phyloP scores from a whole-genome alignment of 2,888 invertebrate genomes.

The Drosophila emarginata region DNA sequence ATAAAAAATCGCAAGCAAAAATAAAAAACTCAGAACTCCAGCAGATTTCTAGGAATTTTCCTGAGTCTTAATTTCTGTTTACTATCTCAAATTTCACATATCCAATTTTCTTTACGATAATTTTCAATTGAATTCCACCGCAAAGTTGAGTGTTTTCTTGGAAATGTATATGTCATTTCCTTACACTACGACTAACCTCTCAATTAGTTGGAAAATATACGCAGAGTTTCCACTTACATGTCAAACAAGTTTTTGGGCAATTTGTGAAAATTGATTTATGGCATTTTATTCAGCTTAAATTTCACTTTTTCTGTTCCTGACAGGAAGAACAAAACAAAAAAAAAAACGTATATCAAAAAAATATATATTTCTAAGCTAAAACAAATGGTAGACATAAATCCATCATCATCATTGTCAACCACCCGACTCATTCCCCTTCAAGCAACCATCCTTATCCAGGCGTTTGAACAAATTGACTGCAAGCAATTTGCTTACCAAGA shows the following conservation, averaged over 20 bases:
- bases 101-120: no score
- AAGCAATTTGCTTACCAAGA: slow-evolving; percentile 40
- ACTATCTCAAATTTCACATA: no score
- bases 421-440: slow-evolving; percentile 20
- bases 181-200: neutral
- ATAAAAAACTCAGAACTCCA: no score
- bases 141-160: neutral
- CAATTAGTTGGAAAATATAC: slow-evolving; percentile 31
- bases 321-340: slow-evolving; percentile 20
- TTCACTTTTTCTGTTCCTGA: slow-evolving; percentile 50
- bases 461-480: slow-evolving; percentile 57
- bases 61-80: neutral
- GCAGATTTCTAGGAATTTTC: no score
- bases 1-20: no score
- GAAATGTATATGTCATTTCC: neutral
- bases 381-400: slow-evolving; percentile 56
- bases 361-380: slow-evolving; percentile 26
- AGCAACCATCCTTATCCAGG: slow-evolving; percentile 25
- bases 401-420: slow-evolving; percentile 47
- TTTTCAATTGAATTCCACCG: neutral
- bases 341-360: neutral
- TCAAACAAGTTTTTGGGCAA: slow-evolving; percentile 35
- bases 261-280: slow-evolving; percentile 56
- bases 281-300: slow-evolving; percentile 35
- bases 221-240: slow-evolving; percentile 20